A percentile compares a stretch with the other conserved stretches of the same genome.
Conservation (phyloP, 2,797 vertebrate species). For the Melanotaenia trifasciata region DNA sequence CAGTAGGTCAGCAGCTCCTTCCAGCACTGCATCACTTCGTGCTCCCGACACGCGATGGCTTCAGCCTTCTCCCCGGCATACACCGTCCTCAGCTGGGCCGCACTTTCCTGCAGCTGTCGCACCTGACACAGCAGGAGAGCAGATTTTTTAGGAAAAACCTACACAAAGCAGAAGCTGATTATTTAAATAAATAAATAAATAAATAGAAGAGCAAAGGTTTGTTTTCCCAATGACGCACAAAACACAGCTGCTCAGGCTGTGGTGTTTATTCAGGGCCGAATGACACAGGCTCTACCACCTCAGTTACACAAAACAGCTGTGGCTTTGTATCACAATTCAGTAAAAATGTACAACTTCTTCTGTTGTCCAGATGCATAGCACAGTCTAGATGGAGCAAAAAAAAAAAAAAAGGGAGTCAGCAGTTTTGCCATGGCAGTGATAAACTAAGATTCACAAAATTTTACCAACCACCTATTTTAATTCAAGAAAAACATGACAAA, state of each 20-base stretch:
- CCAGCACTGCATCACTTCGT: conserved; percentile 93
- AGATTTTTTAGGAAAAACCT: conserved; percentile 8
- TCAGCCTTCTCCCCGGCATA: conserved; percentile 94
- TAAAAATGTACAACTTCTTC: background rate
- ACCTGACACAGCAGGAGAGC: conserved; percentile 76
- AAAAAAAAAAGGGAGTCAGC: conserved; percentile 2
- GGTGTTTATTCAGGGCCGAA: conserved; percentile 25
- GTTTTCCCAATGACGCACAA: conserved; percentile 44
- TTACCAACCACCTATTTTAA: background rate
- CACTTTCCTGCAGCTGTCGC: conserved; percentile 92
- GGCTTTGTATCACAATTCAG: conserved; percentile 27
- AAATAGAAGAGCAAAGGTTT: conserved; percentile 12
- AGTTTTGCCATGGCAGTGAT: background rate
- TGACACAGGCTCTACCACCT: conserved; percentile 11
- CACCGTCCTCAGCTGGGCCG: conserved; percentile 92
- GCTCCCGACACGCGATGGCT: conserved; percentile 90
- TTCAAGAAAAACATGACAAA: too few species aligned
- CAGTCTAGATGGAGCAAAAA: conserved; percentile 1
- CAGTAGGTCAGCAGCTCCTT: conserved; percentile 92
- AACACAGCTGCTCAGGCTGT: conserved; percentile 51
- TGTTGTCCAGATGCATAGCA: conserved; percentile 36
- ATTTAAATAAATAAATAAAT: background rate
- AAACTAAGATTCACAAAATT: conserved; percentile 8
- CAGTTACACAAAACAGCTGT: conserved; percentile 43
- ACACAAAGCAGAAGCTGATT: conserved; percentile 9